Evolutionary conservation across 2,797 vertebrate species (phyloP).

Genomic region (Bryconaethiops microstoma): DNA sequence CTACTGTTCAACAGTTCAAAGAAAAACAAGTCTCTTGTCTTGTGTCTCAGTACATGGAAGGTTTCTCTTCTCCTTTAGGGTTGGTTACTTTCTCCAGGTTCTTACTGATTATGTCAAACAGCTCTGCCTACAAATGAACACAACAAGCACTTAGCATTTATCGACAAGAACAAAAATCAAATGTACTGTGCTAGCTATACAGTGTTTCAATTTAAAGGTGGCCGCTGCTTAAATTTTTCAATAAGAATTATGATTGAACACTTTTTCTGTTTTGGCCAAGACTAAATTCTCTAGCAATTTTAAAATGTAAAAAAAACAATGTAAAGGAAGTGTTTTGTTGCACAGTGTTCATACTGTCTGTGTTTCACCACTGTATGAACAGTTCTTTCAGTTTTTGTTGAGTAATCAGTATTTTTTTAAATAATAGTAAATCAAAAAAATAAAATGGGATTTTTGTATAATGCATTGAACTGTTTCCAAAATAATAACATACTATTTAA

Average conservation of each 20-base stretch:
- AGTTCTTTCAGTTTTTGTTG: too few relatives aligned
- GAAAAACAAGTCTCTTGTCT: background rate
- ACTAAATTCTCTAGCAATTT: too few relatives aligned
- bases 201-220: too few relatives aligned
- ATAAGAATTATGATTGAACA: background rate
- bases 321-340: too few relatives aligned
- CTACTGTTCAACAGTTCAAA: background rate
- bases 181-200: background rate
- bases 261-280: too few relatives aligned
- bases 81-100: slow-evolving; percentile 91
- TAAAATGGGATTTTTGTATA: too few relatives aligned
- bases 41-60: slow-evolving; percentile 86
- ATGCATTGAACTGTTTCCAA: too few relatives aligned
- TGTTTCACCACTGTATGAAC: too few relatives aligned
- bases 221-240: background rate
- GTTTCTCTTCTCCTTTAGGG: slow-evolving; percentile 91
- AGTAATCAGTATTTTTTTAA: too few relatives aligned
- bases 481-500: background rate
- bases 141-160: background rate
- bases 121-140: slow-evolving; percentile 76
- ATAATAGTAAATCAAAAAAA: too few relatives aligned
- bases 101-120: slow-evolving; percentile 88
- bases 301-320: too few relatives aligned
- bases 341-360: too few relatives aligned
- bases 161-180: background rate